Evolutionary conservation across 2,113 vertebrate genomes (phyloP).

Genomic region (Cyphomyrus plagiostoma): DNA sequence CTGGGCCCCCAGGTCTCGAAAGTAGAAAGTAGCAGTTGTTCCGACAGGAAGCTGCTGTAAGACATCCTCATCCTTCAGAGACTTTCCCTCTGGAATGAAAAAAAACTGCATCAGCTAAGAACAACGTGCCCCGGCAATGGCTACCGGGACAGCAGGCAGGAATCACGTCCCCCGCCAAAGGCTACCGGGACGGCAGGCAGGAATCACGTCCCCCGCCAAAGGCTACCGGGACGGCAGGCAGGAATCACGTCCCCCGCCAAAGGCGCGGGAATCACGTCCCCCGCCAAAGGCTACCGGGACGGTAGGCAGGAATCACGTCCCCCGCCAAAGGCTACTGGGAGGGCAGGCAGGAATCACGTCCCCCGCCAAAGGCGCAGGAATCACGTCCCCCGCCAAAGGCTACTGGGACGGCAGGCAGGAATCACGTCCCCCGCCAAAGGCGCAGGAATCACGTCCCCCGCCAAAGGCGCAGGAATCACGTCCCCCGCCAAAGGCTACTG

Average conservation of each 20-base stretch:
- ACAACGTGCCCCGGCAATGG: too few species aligned
- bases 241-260: not conserved
- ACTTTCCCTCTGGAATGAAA: slow-evolving; percentile 73
- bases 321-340: not conserved
- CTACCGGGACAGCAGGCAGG: not conserved
- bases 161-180: not conserved
- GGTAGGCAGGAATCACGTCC: not conserved
- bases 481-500: too few species aligned
- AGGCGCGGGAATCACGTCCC: not conserved
- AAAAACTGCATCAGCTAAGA: too few species aligned
- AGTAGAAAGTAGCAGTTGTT: slow-evolving; percentile 91
- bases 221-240: not conserved
- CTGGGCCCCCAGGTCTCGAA: slow-evolving; percentile 87
- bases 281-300: not conserved
- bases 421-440: not conserved
- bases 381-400: not conserved
- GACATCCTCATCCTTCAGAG: slow-evolving; percentile 85
- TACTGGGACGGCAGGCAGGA: not conserved
- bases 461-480: not conserved
- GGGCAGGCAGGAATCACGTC: too few species aligned
- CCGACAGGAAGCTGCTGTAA: slow-evolving; percentile 89
- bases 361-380: too few species aligned
- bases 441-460: not conserved
- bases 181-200: not conserved
- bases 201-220: not conserved